Conservation (phyloP, 2,888 invertebrate genomes). For the Neoascia interrupta region DNA sequence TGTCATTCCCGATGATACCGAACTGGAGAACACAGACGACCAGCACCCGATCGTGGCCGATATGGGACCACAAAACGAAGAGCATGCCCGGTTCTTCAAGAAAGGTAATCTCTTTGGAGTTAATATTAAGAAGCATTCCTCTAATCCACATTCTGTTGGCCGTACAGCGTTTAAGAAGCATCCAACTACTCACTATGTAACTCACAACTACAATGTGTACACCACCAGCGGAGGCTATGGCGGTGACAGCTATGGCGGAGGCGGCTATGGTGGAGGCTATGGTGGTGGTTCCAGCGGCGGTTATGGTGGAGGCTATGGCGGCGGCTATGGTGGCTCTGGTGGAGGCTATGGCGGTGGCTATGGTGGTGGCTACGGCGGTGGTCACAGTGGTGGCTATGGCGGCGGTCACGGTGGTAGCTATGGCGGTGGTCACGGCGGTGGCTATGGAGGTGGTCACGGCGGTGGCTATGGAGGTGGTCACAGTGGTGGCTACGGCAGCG, state of each 20-base stretch:
- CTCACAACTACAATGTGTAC: conserved; percentile 62
- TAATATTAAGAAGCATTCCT: conserved; percentile 60
- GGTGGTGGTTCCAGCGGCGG: conserved; percentile 13
- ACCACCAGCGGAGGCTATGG: conserved; percentile 68
- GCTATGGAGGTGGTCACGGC: conserved; percentile 36
- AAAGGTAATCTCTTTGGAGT: conserved; percentile 78
- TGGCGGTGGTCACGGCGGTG: conserved; percentile 29
- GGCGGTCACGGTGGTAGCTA: conserved; percentile 19
- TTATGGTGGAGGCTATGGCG: conserved; percentile 24
- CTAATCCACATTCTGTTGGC: conserved; percentile 46
- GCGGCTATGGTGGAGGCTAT: conserved; percentile 19
- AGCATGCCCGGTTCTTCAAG: conserved; percentile 42
- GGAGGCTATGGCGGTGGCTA: conserved; percentile 12
- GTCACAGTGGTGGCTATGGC: conserved; percentile 31
- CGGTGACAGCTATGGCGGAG: conserved; percentile 23
- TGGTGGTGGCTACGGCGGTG: conserved; percentile 28
- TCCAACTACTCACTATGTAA: conserved; percentile 35
- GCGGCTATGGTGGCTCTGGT: conserved; percentile 28
- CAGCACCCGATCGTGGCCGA: conserved; percentile 51
- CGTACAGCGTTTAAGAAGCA: conserved; percentile 49
- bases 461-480: conserved; percentile 18
- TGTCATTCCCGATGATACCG: conserved; percentile 13
- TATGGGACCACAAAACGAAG: conserved; percentile 57
- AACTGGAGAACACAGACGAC: conserved; percentile 20
- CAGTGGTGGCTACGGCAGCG: conserved; percentile 44